Evolutionary conservation across 1,140 invertebrate species (phyloP).

Genomic region (Mactra quadrangularis): DNA sequence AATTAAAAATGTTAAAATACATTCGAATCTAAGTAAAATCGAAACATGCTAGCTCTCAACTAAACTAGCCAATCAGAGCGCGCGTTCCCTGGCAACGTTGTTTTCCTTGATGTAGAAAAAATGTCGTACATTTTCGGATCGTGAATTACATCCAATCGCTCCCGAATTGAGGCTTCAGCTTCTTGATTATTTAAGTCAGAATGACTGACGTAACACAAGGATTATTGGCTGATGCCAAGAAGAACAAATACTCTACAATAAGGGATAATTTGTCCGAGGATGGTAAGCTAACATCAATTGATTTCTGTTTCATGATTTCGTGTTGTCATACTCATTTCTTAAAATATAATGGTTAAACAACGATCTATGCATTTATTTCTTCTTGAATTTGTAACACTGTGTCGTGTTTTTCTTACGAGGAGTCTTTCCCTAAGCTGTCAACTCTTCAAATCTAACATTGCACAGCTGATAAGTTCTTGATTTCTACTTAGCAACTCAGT

Average conservation of each 20-base stretch:
- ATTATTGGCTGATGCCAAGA: slow-evolving; percentile 79
- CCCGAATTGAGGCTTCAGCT: neutral
- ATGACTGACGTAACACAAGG: slow-evolving; percentile 79
- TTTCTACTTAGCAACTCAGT: too few relatives aligned
- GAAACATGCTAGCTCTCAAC: slow-evolving; percentile 67
- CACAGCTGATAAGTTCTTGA: too few relatives aligned
- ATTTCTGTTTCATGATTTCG: too few relatives aligned
- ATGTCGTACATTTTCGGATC: slow-evolving; percentile 28
- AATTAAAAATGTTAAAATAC: neutral
- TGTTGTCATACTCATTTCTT: too few relatives aligned
- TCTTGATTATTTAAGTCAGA: slow-evolving; percentile 43
- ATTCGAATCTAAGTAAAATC: slow-evolving; percentile 2
- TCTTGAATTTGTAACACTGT: too few relatives aligned
- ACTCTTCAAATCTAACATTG: too few relatives aligned
- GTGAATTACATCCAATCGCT: slow-evolving; percentile 15
- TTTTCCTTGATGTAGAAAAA: slow-evolving; percentile 59
- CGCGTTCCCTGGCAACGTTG: slow-evolving; percentile 79
- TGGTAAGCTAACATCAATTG: too few relatives aligned
- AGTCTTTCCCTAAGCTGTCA: too few relatives aligned
- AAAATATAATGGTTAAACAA: too few relatives aligned
- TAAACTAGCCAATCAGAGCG: slow-evolving; percentile 64
- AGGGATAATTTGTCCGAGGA: slow-evolving; percentile 76
- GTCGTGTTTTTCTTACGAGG: too few relatives aligned
- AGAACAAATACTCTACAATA: slow-evolving; percentile 77
- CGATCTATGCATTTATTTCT: too few relatives aligned